Evolutionary conservation across 2,888 invertebrate species (phyloP).

Genomic region (Phalera bucephala): DNA sequence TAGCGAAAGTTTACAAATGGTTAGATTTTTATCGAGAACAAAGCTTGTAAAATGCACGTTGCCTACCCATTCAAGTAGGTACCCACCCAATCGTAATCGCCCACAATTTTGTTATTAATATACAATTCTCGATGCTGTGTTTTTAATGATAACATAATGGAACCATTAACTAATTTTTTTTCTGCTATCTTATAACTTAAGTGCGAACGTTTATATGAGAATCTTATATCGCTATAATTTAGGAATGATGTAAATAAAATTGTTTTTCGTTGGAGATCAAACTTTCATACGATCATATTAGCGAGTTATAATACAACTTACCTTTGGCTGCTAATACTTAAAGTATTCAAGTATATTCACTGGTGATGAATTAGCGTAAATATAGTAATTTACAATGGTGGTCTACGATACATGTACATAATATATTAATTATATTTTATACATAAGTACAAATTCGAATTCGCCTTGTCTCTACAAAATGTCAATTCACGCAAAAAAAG

Average conservation of each 20-base stretch:
- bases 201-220: too few species aligned
- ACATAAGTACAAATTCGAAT: slow-evolving; percentile 37
- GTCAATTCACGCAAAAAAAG: slow-evolving; percentile 6
- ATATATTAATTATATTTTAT: slow-evolving; percentile 16
- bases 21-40: too few species aligned
- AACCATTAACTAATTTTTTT: too few species aligned
- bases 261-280: slow-evolving; percentile 33
- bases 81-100: too few species aligned
- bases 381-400: slow-evolving; percentile 15
- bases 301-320: slow-evolving; percentile 16
- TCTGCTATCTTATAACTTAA: too few species aligned
- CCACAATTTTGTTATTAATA: too few species aligned
- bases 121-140: too few species aligned
- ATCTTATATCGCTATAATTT: slow-evolving; percentile 13
- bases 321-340: slow-evolving; percentile 39
- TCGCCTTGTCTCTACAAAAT: slow-evolving; percentile 21
- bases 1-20: too few species aligned
- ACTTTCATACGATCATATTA: slow-evolving; percentile 18
- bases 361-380: slow-evolving; percentile 13
- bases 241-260: slow-evolving; percentile 30
- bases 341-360: slow-evolving; percentile 13
- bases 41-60: too few species aligned
- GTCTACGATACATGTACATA: slow-evolving; percentile 7
- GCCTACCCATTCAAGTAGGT: too few species aligned
- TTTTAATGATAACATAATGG: too few species aligned